Evolutionary conservation across 1,140 invertebrate genomes (phyloP).

Genomic region (Leguminivora glycinivorella): DNA sequence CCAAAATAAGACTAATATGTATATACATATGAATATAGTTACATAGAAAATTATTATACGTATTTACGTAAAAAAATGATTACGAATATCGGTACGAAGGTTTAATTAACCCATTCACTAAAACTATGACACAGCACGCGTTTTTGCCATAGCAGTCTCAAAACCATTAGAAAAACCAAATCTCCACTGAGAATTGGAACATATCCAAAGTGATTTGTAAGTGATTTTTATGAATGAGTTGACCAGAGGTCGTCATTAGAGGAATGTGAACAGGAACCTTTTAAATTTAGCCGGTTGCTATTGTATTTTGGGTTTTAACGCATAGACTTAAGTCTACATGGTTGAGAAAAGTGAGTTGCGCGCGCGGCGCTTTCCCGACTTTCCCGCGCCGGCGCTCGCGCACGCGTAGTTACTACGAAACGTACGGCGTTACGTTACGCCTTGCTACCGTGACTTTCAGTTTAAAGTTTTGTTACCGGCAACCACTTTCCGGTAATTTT

Average conservation of each 20-base stretch:
- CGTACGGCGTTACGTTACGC: constrained; percentile 17
- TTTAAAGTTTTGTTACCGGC: constrained; percentile 2
- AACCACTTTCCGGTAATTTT: background rate
- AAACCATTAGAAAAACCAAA: background rate
- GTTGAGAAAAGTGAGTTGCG: constrained; percentile 45
- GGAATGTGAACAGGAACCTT: constrained; percentile 2
- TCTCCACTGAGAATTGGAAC: constrained; percentile 19
- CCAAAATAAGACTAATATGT: no score
- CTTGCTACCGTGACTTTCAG: constrained; percentile 22
- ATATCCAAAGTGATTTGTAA: constrained; percentile 31
- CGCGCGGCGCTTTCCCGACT: constrained; percentile 71
- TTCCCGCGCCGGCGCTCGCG: constrained; percentile 54
- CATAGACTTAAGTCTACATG: constrained; percentile 41
- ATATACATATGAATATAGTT: no score
- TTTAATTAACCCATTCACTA: constrained; percentile 11
- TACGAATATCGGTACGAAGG: background rate
- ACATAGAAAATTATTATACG: no score
- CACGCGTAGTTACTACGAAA: constrained; percentile 41
- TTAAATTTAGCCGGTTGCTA: background rate
- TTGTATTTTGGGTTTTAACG: constrained; percentile 39
- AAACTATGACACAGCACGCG: constrained; percentile 15
- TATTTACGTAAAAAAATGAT: background rate
- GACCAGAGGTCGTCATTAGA: constrained; percentile 34
- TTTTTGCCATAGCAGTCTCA: background rate
- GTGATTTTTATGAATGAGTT: constrained; percentile 49